phyloP scores from a whole-genome alignment of 2,888 invertebrate genomes.

The Tipula unca region DNA sequence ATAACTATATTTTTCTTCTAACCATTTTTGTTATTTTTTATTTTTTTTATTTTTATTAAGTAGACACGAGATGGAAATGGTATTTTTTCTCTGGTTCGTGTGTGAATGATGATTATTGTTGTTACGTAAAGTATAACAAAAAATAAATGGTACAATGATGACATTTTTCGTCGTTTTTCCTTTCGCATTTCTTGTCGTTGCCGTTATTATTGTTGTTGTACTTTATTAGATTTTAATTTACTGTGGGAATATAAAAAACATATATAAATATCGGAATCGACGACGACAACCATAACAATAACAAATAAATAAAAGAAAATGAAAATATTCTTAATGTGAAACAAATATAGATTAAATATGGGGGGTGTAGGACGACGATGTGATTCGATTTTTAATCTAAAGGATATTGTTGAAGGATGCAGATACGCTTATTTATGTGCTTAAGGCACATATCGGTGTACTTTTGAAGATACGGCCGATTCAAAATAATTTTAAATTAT shows the following conservation, averaged over 20 bases:
- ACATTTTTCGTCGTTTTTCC: neutral
- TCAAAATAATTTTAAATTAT: no score
- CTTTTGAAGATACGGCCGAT: no score
- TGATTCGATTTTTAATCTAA: neutral
- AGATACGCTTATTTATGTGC: no score
- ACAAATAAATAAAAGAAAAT: neutral
- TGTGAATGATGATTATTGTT: neutral
- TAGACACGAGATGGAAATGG: neutral
- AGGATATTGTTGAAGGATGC: neutral
- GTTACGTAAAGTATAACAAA: neutral
- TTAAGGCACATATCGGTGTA: no score
- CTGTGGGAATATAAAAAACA: neutral
- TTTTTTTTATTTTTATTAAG: neutral
- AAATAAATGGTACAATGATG: neutral
- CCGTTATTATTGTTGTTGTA: neutral
- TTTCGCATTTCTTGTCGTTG: neutral
- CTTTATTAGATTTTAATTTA: slow-evolving; percentile 8
- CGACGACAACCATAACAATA: neutral
- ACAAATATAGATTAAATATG: neutral
- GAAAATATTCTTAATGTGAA: neutral
- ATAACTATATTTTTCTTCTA: neutral
- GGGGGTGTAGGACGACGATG: neutral
- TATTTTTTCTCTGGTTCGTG: neutral
- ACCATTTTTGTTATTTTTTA: neutral
- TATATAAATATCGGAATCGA: neutral